Conservation (phyloP, 2,797 vertebrate species). For the Pteronotus mesoamericanus region DNA sequence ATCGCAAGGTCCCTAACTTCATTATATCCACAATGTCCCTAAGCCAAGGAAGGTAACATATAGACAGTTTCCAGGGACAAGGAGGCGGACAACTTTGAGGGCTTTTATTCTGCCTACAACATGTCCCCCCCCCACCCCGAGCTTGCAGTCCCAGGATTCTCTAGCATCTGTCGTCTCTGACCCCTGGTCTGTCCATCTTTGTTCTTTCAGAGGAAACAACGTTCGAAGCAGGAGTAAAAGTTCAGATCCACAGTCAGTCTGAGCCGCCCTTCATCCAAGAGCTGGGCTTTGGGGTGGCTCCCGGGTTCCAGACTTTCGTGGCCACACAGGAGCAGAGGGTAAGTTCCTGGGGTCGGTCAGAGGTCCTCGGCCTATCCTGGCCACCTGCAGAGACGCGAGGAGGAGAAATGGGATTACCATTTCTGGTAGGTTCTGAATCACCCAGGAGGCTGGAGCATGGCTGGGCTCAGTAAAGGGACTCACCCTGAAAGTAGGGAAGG, state of each 20-base stretch:
- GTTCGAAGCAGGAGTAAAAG: constrained; percentile 97
- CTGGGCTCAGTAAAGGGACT: not conserved
- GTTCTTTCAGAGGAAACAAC: constrained; percentile 93
- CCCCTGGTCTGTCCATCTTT: constrained; percentile 32
- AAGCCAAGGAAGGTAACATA: not conserved
- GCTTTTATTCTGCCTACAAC: not conserved
- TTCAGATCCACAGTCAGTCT: constrained; percentile 98
- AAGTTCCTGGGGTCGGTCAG: constrained; percentile 63
- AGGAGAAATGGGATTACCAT: not conserved
- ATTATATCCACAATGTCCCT: not conserved
- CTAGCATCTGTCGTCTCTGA: not conserved
- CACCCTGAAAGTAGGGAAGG: not conserved
- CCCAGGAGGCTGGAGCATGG: not conserved
- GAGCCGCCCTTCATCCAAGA: constrained; percentile 98
- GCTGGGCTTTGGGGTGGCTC: constrained; percentile 97
- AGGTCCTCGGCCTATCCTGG: not conserved
- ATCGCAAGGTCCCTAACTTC: not conserved
- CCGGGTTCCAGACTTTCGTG: constrained; percentile 98
- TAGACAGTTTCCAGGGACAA: not conserved
- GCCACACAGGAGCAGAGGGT: constrained; percentile 99
- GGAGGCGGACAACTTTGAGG: not conserved
- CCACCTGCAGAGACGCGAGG: not conserved
- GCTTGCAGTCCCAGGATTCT: not conserved
- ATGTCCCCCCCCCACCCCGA: not conserved
- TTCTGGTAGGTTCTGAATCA: not conserved